These are phyloP conservation scores for Bombus waltoni DNA, from an alignment of 1,140 invertebrate genomes.

Conservation along the genomic window DNA sequence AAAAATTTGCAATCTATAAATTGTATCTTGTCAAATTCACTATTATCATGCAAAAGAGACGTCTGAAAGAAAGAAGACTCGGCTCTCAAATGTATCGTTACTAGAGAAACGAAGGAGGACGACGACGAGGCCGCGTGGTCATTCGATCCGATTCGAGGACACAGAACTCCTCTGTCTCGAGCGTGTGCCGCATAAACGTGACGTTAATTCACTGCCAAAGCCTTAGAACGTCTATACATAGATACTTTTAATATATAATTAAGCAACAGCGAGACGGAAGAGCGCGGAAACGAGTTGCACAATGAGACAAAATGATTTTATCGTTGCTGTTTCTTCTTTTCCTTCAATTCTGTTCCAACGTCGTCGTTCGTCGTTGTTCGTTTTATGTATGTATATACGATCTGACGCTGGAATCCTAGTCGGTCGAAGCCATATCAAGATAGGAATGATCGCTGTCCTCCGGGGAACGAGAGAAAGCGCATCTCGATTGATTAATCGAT, in stretches of 20 bases:
- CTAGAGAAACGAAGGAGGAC: slow-evolving; percentile 9
- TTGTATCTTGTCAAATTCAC: background rate
- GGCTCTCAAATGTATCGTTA: background rate
- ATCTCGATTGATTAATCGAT: background rate
- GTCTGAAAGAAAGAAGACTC: background rate
- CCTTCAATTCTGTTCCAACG: background rate
- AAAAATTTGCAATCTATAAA: background rate
- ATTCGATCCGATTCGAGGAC: slow-evolving; percentile 1
- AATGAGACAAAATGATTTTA: background rate
- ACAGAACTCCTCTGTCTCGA: slow-evolving; percentile 42
- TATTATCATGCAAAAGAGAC: slow-evolving; percentile 4
- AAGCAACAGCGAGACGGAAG: slow-evolving; percentile 41
- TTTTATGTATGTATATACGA: slow-evolving; percentile 80
- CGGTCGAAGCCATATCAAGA: slow-evolving; percentile 75
- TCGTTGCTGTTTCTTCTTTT: background rate
- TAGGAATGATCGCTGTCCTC: slow-evolving; percentile 40
- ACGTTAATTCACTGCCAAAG: slow-evolving; percentile 82
- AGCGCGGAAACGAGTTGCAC: background rate
- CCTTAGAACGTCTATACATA: slow-evolving; percentile 82
- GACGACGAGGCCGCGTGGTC: background rate
- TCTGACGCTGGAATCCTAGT: slow-evolving; percentile 81
- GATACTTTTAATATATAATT: slow-evolving; percentile 67
- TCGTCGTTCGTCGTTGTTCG: slow-evolving; percentile 46
- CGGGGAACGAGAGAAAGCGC: background rate
- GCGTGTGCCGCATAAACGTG: slow-evolving; percentile 71